Conservation (phyloP, 37 sponge, comb jelly and placozoan genomes). For the Hormiphora californensis region DNA sequence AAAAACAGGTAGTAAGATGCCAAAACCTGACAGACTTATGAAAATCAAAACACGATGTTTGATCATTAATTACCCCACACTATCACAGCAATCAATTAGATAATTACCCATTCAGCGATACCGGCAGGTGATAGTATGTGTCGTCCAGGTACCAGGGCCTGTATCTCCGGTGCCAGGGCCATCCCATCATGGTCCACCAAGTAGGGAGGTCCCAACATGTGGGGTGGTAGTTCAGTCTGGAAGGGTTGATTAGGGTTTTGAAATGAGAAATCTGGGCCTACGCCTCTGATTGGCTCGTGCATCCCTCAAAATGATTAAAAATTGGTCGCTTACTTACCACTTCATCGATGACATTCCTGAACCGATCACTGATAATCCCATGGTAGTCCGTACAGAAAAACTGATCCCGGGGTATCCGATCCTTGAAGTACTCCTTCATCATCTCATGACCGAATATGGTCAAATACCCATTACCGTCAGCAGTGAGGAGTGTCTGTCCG, state of each 20-base stretch:
- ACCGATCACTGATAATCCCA: not conserved
- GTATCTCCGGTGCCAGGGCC: not conserved
- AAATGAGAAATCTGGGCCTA: too few relatives aligned
- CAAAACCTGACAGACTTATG: too few relatives aligned
- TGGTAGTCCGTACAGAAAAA: slow-evolving; percentile 12
- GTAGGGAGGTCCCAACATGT: slow-evolving; percentile 16
- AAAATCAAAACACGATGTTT: too few relatives aligned
- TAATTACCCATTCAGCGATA: not conserved
- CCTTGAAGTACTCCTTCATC: not conserved
- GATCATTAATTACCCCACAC: too few relatives aligned
- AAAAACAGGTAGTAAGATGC: too few relatives aligned
- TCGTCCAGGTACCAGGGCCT: not conserved
- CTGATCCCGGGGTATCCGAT: slow-evolving; percentile 11
- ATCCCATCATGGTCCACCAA: slow-evolving; percentile 11
- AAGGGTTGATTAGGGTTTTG: too few relatives aligned
- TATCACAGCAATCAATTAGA: too few relatives aligned
- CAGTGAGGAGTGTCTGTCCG: not conserved
- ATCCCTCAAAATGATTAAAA: too few relatives aligned
- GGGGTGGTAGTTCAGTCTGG: slow-evolving; percentile 27
- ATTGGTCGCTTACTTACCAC: too few relatives aligned
- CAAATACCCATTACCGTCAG: slow-evolving; percentile 7
- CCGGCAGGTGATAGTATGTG: not conserved
- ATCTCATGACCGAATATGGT: slow-evolving; percentile 18
- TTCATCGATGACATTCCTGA: slow-evolving; percentile 31
- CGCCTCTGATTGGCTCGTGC: too few relatives aligned